Base-by-base conservation (phyloP, 2,797 vertebrate genomes). In the Neomorphus geoffroyi region DNA sequence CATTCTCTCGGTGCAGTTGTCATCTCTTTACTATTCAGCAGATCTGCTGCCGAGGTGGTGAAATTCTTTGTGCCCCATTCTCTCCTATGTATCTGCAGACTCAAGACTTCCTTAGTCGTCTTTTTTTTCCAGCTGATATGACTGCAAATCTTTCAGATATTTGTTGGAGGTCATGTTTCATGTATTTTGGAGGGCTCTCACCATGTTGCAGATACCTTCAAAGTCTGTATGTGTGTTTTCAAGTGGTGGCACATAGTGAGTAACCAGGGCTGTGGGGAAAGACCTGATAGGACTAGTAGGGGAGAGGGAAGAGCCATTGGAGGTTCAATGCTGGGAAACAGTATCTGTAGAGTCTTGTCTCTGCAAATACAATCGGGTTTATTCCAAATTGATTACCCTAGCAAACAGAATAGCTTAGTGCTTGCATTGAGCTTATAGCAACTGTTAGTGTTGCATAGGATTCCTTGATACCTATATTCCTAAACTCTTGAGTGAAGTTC, bases 61-160 rank as follows among this genome's bases (percentile, higher is more conserved):
- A 45, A 70, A 21, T 39, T 73, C 23, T 11, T 32, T 16, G 17
- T 74, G 50, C 3, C 10, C 0, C 1, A 0, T 9, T 73, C 26
- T 6, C 18, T 91, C 0, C 0, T 6, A 3, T 9, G 21, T 1
- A 30, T 13, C n/a, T 1, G 1, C 32, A 65, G 62, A 37, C 26
- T 79, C 0, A 0, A 74, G 43, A 22, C 15, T 46, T 91, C 66
- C 30, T 79, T 0, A 1, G 14, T 26, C 12, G 48, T 86, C 43
- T 91, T 27, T 53, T 53, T 62, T 46, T 28, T 37, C 61, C 14
- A 43, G 28, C 30, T 70, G 64, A 4, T 32, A 10, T 4, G 41
- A 53, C 26, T 1, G 0, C 21, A 60, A 46, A 35, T 6, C 58
- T 78, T 78, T 24, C 1, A 10, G n/a, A 28, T 75, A 6, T n/a